Evolutionary conservation across 2,113 vertebrate genomes (phyloP), one percentile per base, ranked within the genome.

Genomic region (Aix galericulata): DNA sequence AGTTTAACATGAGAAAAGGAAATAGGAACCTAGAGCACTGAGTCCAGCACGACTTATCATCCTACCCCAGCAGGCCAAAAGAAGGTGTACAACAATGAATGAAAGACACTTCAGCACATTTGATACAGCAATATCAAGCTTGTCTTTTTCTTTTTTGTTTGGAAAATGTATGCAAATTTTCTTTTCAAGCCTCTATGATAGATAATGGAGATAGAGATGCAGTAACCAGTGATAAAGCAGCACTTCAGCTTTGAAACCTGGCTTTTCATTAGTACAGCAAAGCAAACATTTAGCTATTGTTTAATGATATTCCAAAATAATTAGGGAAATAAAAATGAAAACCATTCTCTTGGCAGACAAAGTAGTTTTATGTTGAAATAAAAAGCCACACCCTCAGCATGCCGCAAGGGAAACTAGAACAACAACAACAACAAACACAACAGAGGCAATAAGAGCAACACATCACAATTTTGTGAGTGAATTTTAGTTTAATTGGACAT

Each of bases 141-240:
- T 55, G 15, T 20, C 18, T 88, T 91, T 59, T 64, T 46, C 56
- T 89, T 63, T 56, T 67, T 14, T 21, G 67, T 5, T 74, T 90
- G 77, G 82, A 90, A 94, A 73, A 62, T 4, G 53, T 80, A 86
- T 46, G 44, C 59, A 95, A 88, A 96, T 86, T 90, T 88, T 69
- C 71, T 81, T 90, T 93, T 92, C 36, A 92, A 74, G 27, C 86
- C 38, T 79, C 26, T 88, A 74, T 88, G 79, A 85, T 4, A 68
- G 20, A 58, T 32, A 11, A 92, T 29, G 13, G 6, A 29, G 52
- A 58, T 29, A 10, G 5, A 29, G 52, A 50, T 42, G 46, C 32
- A 81, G 55, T 9, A 88, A 42, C 14, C 29, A 77, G n/a, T 44
- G 72, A 75, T 20, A 79, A 60, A 66, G 40, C 27, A 71, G 25